Percentiles rank a stretch among this genome's conserved stretches.
phyloP scores from a whole-genome alignment of 2,797 vertebrate genomes.

The Sciurus carolinensis region DNA sequence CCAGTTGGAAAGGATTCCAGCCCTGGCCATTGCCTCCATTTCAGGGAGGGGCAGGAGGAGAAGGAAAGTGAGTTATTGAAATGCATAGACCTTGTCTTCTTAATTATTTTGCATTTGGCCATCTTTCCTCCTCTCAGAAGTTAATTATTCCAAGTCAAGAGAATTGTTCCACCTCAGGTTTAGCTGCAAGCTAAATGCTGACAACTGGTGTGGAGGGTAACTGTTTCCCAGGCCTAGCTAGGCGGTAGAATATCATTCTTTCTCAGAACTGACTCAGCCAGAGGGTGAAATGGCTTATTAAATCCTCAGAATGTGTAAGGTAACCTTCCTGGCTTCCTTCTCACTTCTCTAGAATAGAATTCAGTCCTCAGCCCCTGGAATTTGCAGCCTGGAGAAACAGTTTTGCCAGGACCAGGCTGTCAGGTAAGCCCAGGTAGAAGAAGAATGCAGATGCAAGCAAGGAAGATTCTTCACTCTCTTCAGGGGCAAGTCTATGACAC shows the following conservation, averaged over 20 bases:
- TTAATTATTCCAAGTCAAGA: slow-evolving; percentile 45
- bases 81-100: slow-evolving; percentile 54
- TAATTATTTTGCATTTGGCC: slow-evolving; percentile 72
- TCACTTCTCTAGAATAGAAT: slow-evolving; percentile 2
- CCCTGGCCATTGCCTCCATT: slow-evolving; percentile 68
- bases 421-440: neutral
- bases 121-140: neutral
- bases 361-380: neutral
- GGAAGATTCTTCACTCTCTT: slow-evolving; percentile 33
- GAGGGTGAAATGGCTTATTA: neutral
- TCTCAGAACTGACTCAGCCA: slow-evolving; percentile 51
- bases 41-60: slow-evolving; percentile 20
- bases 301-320: neutral
- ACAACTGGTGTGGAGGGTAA: neutral
- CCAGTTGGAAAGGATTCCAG: slow-evolving; percentile 84
- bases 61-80: slow-evolving; percentile 72
- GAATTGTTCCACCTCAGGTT: slow-evolving; percentile 20
- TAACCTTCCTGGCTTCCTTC: neutral
- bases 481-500: neutral
- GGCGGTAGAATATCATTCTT: slow-evolving; percentile 45
- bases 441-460: neutral
- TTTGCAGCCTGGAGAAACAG: neutral
- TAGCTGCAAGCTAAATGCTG: neutral
- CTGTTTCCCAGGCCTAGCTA: neutral
- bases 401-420: neutral